Evolutionary conservation across 2,113 vertebrate genomes (phyloP).

Genomic region (Scopus umbretta): DNA sequence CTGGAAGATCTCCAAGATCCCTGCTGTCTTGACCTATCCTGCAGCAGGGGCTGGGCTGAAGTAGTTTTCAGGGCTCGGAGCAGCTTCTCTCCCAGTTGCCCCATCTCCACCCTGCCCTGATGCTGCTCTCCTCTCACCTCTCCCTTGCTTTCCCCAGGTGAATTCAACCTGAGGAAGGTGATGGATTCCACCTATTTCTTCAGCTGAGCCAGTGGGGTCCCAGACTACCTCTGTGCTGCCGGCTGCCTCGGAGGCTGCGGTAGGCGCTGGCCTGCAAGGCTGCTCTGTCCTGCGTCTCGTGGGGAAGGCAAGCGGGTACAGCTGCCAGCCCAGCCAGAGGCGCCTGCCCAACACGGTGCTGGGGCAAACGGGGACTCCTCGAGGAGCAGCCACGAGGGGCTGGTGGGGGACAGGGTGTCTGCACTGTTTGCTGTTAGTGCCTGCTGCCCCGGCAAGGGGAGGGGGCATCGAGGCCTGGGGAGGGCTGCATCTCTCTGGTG

Average conservation of each 20-base stretch:
- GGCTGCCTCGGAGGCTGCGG: background rate
- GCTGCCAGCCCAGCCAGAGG: background rate
- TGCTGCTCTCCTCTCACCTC: background rate
- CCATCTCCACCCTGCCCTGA: background rate
- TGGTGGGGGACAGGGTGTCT: rapidly evolving
- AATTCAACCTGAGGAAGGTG: conserved; percentile 85
- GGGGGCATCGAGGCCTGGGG: background rate
- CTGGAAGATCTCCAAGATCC: background rate
- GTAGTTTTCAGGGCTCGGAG: background rate
- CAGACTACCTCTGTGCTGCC: background rate
- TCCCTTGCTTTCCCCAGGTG: conserved; percentile 61
- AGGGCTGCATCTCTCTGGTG: background rate
- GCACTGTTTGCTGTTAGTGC: background rate
- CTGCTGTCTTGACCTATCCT: background rate
- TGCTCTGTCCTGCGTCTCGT: background rate
- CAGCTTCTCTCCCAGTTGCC: background rate
- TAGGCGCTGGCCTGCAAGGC: rapidly evolving
- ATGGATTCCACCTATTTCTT: conserved; percentile 93
- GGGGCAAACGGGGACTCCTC: background rate
- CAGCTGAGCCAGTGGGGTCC: conserved; percentile 76
- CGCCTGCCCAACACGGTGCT: background rate
- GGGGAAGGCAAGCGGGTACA: background rate
- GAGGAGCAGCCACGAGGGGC: background rate
- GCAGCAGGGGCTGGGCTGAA: background rate
- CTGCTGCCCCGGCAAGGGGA: background rate